Percentiles rank a stretch among this genome's conserved stretches.
Conservation (phyloP, 2,797 vertebrate species). For the Artibeus jamaicensis region DNA sequence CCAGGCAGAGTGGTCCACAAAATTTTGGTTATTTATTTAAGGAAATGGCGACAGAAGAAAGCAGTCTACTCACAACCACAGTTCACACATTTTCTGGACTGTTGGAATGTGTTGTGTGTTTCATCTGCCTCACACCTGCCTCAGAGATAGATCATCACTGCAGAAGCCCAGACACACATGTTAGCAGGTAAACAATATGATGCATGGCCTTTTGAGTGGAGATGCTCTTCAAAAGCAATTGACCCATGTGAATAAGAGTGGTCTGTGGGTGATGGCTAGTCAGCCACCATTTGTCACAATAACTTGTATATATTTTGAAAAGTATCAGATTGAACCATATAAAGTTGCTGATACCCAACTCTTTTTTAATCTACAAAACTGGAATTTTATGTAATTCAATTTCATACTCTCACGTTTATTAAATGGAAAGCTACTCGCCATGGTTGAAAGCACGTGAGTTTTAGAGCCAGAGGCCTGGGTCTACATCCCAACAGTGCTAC, state of each 20-base stretch:
- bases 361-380: slow-evolving; percentile 1
- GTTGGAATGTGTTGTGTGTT: neutral
- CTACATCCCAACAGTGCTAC: neutral
- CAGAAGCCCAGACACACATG: neutral
- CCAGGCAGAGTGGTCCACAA: no score
- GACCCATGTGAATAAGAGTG: neutral
- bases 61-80: neutral
- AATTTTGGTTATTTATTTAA: slow-evolving; percentile 49
- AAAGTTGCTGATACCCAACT: neutral
- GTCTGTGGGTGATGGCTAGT: neutral
- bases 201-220: neutral
- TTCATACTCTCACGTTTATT: neutral
- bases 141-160: neutral
- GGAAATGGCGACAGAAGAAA: neutral
- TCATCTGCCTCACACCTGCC: neutral
- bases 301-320: neutral
- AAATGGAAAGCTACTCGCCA: neutral
- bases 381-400: neutral
- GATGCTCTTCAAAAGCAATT: neutral
- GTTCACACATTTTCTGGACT: neutral
- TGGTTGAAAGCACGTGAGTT: neutral
- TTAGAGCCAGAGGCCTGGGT: slow-evolving; percentile 10
- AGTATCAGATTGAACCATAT: neutral
- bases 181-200: neutral
- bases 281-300: neutral